Percentiles rank a stretch among this genome's conserved stretches.
These are phyloP conservation scores for Torymus aiolomorphi DNA, from an alignment of 2,888 invertebrate species.

Conservation along the genomic window DNA sequence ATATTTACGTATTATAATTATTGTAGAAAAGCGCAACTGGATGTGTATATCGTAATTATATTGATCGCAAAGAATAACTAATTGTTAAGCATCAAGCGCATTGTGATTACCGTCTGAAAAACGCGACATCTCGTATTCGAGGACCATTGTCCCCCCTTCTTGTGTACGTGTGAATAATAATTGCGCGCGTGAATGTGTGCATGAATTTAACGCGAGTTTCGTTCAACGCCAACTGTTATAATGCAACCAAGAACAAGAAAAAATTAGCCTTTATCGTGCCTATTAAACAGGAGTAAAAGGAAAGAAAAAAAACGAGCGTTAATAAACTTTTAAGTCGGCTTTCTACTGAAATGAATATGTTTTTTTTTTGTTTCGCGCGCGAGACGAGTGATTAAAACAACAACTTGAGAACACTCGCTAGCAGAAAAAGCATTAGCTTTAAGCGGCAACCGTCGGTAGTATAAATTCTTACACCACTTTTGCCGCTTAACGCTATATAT, in stretches of 20 bases:
- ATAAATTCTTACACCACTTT: not conserved
- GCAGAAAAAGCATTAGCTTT: too few relatives aligned
- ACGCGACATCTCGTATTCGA: slow-evolving; percentile 54
- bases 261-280: slow-evolving; percentile 70
- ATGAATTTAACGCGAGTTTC: slow-evolving; percentile 52
- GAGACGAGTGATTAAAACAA: slow-evolving; percentile 8
- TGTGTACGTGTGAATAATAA: slow-evolving; percentile 32
- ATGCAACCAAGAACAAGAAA: slow-evolving; percentile 59
- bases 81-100: slow-evolving; percentile 65
- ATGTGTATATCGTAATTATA: slow-evolving; percentile 41
- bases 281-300: slow-evolving; percentile 58
- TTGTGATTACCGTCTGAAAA: slow-evolving; percentile 65
- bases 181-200: slow-evolving; percentile 21
- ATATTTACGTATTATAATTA: slow-evolving; percentile 30
- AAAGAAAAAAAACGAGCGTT: slow-evolving; percentile 45
- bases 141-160: slow-evolving; percentile 49
- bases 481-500: too few relatives aligned
- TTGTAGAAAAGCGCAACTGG: slow-evolving; percentile 32
- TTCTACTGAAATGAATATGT: slow-evolving; percentile 27
- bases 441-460: too few relatives aligned
- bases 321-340: slow-evolving; percentile 29
- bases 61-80: slow-evolving; percentile 60
- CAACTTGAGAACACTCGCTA: not conserved
- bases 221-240: slow-evolving; percentile 65
- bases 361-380: slow-evolving; percentile 18